phyloP scores from a whole-genome alignment of 2,888 invertebrate species.

The Caenorhabditis sp. region DNA sequence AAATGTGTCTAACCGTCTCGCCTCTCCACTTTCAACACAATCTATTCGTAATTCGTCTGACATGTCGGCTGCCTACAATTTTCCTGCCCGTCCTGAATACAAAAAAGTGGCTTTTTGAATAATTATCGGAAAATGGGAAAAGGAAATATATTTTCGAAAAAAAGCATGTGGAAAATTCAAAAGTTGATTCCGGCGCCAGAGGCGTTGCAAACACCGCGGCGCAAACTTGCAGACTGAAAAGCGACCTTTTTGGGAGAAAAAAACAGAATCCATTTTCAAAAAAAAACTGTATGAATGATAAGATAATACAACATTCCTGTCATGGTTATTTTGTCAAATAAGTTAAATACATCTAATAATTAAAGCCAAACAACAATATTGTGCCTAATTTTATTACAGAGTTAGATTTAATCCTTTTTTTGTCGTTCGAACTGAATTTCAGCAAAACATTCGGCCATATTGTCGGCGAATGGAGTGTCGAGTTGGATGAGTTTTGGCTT shows the following conservation, averaged over 20 bases:
- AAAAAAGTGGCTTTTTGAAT: not conserved
- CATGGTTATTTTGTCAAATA: not conserved
- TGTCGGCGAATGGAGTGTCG: conserved; percentile 76
- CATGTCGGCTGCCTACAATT: not conserved
- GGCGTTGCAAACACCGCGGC: not conserved
- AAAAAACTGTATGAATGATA: not conserved
- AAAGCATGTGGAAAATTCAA: not conserved
- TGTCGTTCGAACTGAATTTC: conserved; percentile 58
- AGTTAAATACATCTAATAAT: not conserved
- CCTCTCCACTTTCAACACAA: not conserved
- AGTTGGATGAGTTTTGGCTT: conserved; percentile 22
- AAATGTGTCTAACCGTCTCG: not conserved
- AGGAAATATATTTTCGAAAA: not conserved
- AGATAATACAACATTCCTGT: not conserved
- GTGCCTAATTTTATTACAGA: not conserved
- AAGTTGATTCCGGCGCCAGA: not conserved
- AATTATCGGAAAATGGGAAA: not conserved
- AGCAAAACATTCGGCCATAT: conserved; percentile 89
- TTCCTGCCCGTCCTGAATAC: not conserved
- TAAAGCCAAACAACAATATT: not conserved
- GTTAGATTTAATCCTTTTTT: not conserved
- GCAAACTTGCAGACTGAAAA: not conserved
- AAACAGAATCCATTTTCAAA: no score
- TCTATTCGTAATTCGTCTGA: conserved; percentile 3
- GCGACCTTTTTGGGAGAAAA: no score